Evolutionary conservation across 2,888 invertebrate species (phyloP), one percentile per base, ranked within the genome.

Genomic region (Alentia gelatinosa): DNA sequence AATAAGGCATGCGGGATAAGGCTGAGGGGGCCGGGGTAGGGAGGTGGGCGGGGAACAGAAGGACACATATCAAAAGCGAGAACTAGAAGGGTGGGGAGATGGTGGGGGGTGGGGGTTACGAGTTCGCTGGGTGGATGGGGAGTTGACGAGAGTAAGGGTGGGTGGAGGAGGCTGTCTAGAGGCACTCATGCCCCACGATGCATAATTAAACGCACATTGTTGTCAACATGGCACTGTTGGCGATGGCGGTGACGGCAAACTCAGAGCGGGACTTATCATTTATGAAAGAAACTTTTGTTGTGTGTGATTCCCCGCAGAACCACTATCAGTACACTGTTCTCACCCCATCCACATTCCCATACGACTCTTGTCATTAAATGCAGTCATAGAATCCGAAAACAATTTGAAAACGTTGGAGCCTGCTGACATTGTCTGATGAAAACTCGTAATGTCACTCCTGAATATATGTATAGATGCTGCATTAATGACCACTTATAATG

Each of bases 141-240:
- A 19, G 33, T 1, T n/a, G 37, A 12, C 35, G 75, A 79, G 35
- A 79, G 79, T 75, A 9, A 9, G 9, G 26, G 35, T 35, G 35
- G 79, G 79, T 19, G 19, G 39, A 19, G 79, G 79, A 39, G 37
- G 35, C n/a, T 35, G 79, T 19, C 68, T 68, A 68, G 68, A 30
- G 68, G 68, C 79, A 37, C 37, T 79, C 35, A 19, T 35, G 35
- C 39, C 26, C 79, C 79, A 79, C 39, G 79, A 35, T 79, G 79
- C 79, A 79, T 79, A 79, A 79, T 79, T 79, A 37, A 7, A 39
- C 39, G 37, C 79, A 79, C 79, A 39, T 79, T 79, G 79, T 79
- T 79, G 79, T 79, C 79, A 79, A 79, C 79, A 79, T 79, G 79
- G 37, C 79, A 68, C 15, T 12, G 68, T 30, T 3, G 23, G 23